These are phyloP conservation scores for Eumacrocentrus americanus DNA, from an alignment of 2,888 invertebrate species.

Conservation along the genomic window DNA sequence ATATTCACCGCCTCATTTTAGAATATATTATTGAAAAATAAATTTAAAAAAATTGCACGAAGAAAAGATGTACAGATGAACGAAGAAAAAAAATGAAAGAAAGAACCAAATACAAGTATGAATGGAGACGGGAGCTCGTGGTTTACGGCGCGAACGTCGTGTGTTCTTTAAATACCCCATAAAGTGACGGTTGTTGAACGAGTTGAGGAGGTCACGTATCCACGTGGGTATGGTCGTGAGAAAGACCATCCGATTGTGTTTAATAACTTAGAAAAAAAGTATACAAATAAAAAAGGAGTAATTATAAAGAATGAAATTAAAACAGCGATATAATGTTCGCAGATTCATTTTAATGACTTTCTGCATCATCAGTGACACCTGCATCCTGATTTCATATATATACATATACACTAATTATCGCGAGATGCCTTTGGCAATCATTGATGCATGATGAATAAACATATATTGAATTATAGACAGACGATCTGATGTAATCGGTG, in stretches of 20 bases:
- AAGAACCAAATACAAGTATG: neutral
- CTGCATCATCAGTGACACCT: neutral
- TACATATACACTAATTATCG: too few species aligned
- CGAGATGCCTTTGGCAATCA: conserved; percentile 8
- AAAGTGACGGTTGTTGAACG: conserved; percentile 43
- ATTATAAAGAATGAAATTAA: neutral
- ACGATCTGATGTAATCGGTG: conserved; percentile 10
- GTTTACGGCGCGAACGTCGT: conserved; percentile 19
- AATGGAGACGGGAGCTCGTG: conserved; percentile 23
- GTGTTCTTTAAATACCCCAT: conserved; percentile 44
- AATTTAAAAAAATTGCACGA: neutral
- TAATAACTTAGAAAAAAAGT: neutral
- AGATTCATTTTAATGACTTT: neutral
- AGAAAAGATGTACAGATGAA: too few species aligned
- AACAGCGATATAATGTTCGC: too few species aligned
- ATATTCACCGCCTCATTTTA: neutral
- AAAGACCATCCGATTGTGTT: conserved; percentile 22
- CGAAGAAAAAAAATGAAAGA: neutral
- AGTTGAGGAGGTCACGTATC: conserved; percentile 47
- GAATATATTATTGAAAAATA: neutral
- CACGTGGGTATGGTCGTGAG: conserved; percentile 43
- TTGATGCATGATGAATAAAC: conserved; percentile 10
- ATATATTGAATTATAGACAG: conserved; percentile 6
- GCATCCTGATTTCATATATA: conserved; percentile 4
- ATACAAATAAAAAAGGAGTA: neutral